Evolutionary conservation across 2,888 invertebrate genomes (phyloP).

Genomic region (Nymphalis polychloros): DNA sequence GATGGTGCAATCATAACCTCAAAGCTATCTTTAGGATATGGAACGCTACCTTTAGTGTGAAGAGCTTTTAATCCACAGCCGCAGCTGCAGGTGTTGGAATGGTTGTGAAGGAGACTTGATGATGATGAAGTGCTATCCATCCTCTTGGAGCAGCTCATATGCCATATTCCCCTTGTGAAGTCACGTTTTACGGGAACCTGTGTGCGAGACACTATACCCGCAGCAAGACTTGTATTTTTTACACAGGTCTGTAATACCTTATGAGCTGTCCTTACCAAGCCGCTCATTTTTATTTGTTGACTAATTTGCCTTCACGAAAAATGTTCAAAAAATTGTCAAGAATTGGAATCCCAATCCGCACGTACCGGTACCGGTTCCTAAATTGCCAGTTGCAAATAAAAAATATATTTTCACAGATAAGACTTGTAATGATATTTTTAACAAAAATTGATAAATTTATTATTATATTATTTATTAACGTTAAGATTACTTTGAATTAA

Average conservation of each 20-base stretch:
- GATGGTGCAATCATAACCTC: slow-evolving; percentile 63
- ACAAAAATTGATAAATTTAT: too few species aligned
- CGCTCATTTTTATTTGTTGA: slow-evolving; percentile 83
- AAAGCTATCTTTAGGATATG: slow-evolving; percentile 23
- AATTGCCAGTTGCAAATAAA: background rate
- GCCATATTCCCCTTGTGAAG: slow-evolving; percentile 87
- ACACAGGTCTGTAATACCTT: slow-evolving; percentile 72
- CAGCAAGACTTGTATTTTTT: slow-evolving; percentile 61
- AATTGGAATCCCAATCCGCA: slow-evolving; percentile 9
- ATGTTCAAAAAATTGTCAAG: slow-evolving; percentile 17
- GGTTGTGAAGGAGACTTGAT: slow-evolving; percentile 75
- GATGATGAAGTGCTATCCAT: slow-evolving; percentile 58
- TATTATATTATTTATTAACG: too few species aligned
- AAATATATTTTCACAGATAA: background rate
- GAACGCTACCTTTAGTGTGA: slow-evolving; percentile 86
- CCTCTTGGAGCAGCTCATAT: slow-evolving; percentile 82
- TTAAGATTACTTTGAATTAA: too few species aligned
- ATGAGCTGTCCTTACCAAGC: slow-evolving; percentile 83
- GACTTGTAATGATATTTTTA: too few species aligned
- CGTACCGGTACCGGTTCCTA: background rate
- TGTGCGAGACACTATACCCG: slow-evolving; percentile 64
- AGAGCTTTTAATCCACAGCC: slow-evolving; percentile 84
- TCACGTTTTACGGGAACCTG: slow-evolving; percentile 82
- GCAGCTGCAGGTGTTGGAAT: slow-evolving; percentile 85
- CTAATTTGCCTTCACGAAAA: slow-evolving; percentile 11